These are phyloP conservation scores for Malurus melanocephalus DNA, from an alignment of 2,113 vertebrate species.

Conservation along the genomic window DNA sequence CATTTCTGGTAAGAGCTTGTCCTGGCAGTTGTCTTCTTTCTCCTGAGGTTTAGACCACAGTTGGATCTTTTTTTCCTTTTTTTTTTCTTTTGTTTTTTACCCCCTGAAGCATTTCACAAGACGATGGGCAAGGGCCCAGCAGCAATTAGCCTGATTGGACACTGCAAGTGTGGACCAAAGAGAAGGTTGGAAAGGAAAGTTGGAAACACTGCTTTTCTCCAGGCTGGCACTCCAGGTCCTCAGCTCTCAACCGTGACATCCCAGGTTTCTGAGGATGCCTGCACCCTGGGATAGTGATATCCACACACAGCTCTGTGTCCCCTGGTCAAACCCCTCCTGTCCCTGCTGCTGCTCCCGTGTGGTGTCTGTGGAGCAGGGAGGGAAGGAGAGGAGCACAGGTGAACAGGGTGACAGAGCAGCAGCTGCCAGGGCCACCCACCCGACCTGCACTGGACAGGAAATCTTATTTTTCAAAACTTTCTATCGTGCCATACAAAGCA, in stretches of 20 bases:
- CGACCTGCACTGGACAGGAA: not conserved
- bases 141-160: slow-evolving; percentile 16
- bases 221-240: not conserved
- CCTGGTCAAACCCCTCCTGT: not conserved
- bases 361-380: not conserved
- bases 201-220: not conserved
- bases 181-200: not conserved
- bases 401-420: rapidly evolving
- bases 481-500: not conserved
- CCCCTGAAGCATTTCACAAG: slow-evolving; percentile 41
- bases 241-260: not conserved
- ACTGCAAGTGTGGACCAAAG: not conserved
- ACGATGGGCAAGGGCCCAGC: slow-evolving; percentile 29
- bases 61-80: slow-evolving; percentile 39
- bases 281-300: not conserved
- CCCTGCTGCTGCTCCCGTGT: not conserved
- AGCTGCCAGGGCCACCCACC: not conserved
- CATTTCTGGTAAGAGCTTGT: slow-evolving; percentile 55
- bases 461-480: not conserved
- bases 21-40: slow-evolving; percentile 52
- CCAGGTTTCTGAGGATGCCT: not conserved
- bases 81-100: not conserved
- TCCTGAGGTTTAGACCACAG: slow-evolving; percentile 25
- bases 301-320: not conserved
- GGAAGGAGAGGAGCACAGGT: not conserved